phyloP scores from a whole-genome alignment of 1,140 invertebrate species.

The Condylostylus longicornis region DNA sequence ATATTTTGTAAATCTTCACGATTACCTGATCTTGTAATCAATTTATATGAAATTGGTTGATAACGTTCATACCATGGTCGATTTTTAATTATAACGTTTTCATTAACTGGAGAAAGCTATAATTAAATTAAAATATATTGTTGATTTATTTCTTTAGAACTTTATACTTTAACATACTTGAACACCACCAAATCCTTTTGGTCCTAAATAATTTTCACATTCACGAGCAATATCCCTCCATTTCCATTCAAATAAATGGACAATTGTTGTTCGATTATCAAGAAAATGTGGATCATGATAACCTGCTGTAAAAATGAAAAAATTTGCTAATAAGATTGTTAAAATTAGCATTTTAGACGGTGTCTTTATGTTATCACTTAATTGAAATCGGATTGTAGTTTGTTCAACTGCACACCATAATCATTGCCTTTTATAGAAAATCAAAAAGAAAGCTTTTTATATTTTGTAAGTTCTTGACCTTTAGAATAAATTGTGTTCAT shows the following conservation, averaged over 20 bases:
- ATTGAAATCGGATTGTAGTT: too few relatives aligned
- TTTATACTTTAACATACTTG: constrained; percentile 33
- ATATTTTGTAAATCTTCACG: constrained; percentile 57
- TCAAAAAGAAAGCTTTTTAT: too few relatives aligned
- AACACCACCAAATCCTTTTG: constrained; percentile 55
- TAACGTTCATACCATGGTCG: constrained; percentile 73
- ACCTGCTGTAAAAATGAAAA: too few relatives aligned
- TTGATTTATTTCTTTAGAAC: constrained; percentile 13
- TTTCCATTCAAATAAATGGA: constrained; percentile 63
- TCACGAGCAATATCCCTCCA: constrained; percentile 57
- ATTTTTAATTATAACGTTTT: constrained; percentile 22
- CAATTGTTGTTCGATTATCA: constrained; percentile 33
- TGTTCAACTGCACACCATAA: too few relatives aligned
- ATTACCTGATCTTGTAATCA: constrained; percentile 59
- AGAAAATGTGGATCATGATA: constrained; percentile 26
- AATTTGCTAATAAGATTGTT: too few relatives aligned
- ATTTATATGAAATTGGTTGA: constrained; percentile 69
- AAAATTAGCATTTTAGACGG: too few relatives aligned
- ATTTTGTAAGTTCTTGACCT: too few relatives aligned
- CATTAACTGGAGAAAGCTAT: constrained; percentile 37
- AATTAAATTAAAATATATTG: constrained; percentile 1
- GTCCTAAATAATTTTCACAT: constrained; percentile 56
- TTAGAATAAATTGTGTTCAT: too few relatives aligned
- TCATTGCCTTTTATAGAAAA: too few relatives aligned
- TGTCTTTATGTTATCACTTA: too few relatives aligned